Base-by-base conservation (phyloP, 1,140 invertebrate species). In the Drosophila truncata region DNA sequence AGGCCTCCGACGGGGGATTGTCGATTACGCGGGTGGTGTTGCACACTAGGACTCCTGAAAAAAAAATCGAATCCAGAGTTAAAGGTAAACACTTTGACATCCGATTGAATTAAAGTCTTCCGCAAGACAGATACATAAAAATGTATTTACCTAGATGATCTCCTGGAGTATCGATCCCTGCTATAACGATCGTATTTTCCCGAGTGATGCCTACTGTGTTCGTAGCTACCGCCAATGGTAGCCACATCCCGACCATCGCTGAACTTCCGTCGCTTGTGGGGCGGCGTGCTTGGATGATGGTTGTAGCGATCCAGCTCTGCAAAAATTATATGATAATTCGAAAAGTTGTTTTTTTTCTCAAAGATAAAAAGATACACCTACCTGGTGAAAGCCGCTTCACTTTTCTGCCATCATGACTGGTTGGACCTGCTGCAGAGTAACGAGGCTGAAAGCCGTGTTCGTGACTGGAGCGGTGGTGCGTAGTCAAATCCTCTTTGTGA, bases 241-340 rank as follows among this genome's bases (percentile, higher is more conserved):
- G 20, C 65, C 27, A 62, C 63, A 39, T 87, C 88, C n/a, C 85
- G 67, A 5, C 69, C 70, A 61, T 91, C 87, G 52, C 58, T 35
- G 18, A 80, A 84, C 86, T 92, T 93, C 76, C 92, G 75, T 14
- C 91, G 91, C 35, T 92, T 92, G 50, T 91, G 90, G 3, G 91
- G 90, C 16, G 92, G 82, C 23, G 92, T 87, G 25, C 70, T 82
- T 10, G 88, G 80, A 46, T 92, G 91, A 55, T 91, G 88, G 31
- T 85, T 86, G 60, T 84, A 91, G 18, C 88, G 87, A 49, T 91
- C 87, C 44, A 91, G 18, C 27, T 87, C 82, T 87, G 33, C 14
- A 73, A 61, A 8, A 1, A 14, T 23, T 29, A 1, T 18, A 14
- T 7, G 14, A 23, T n/a, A 10, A 25, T n/a, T 11, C 37, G 23